Conservation (phyloP, 2,113 vertebrate species). For the Callocephalon fimbriatum region DNA sequence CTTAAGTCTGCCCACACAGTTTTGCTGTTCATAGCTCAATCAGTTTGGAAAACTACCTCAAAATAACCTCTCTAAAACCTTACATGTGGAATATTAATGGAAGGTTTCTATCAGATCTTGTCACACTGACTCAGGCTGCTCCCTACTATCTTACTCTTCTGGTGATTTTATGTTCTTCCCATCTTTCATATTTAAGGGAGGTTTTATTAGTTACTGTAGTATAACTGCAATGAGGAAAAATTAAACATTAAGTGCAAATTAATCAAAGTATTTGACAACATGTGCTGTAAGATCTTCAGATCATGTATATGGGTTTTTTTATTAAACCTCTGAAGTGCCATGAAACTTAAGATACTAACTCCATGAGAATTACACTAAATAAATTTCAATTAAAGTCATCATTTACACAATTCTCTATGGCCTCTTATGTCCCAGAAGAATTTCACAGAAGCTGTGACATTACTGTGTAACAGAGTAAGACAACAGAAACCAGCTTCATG, state of each 20-base stretch:
- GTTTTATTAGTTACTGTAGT: background rate
- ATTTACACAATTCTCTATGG: background rate
- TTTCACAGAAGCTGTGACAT: background rate
- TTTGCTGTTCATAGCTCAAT: background rate
- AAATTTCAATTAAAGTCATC: background rate
- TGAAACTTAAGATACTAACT: background rate
- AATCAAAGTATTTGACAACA: background rate
- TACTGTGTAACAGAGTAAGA: background rate
- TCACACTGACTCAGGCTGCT: background rate
- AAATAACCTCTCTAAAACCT: background rate
- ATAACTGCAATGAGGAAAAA: background rate
- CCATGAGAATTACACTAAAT: background rate
- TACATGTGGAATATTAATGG: background rate
- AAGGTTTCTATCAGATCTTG: background rate
- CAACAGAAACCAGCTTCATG: background rate
- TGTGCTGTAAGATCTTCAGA: background rate
- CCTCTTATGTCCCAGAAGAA: background rate
- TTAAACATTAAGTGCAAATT: background rate
- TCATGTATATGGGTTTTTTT: background rate
- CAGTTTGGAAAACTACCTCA: constrained; percentile 2
- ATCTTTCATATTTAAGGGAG: background rate
- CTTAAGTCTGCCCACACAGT: constrained; percentile 41
- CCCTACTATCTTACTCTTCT: background rate
- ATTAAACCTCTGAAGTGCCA: background rate
- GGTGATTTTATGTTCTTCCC: background rate